Evolutionary conservation across 2,888 invertebrate genomes (phyloP).

Genomic region (Sussaba pulchella): DNA sequence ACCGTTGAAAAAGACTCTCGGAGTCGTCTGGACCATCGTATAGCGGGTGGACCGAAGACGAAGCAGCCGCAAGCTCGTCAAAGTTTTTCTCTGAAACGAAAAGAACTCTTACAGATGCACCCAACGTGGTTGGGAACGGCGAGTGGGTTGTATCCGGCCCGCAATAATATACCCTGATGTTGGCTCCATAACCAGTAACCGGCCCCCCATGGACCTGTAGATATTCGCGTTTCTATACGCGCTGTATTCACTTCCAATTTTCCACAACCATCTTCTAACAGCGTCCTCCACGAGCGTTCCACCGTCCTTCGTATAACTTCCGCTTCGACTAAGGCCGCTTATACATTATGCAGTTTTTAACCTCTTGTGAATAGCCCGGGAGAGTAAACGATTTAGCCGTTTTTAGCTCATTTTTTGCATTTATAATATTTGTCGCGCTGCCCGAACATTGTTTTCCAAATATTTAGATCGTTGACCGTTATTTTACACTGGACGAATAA

Average conservation of each 20-base stretch:
- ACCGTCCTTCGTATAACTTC: constrained; percentile 7
- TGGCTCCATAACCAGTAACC: constrained; percentile 57
- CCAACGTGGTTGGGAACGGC: constrained; percentile 14
- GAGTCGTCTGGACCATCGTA: constrained; percentile 18
- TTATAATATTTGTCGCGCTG: not conserved
- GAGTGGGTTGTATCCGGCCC: constrained; percentile 13
- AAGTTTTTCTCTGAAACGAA: constrained; percentile 62
- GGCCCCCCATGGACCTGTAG: not conserved
- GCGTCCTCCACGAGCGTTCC: not conserved
- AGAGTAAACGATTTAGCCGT: too few relatives aligned
- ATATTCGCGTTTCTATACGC: not conserved
- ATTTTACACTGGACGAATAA: not conserved
- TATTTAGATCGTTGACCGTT: too few relatives aligned
- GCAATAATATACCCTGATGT: constrained; percentile 71
- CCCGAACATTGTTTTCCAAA: too few relatives aligned
- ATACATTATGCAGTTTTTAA: constrained; percentile 16
- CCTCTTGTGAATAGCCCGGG: too few relatives aligned
- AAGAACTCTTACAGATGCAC: constrained; percentile 48
- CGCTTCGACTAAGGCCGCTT: not conserved
- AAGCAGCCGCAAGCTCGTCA: constrained; percentile 32
- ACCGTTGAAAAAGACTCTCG: constrained; percentile 8
- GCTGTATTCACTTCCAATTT: constrained; percentile 50
- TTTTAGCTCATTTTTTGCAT: too few relatives aligned
- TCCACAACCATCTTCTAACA: constrained; percentile 63
- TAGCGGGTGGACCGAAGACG: constrained; percentile 51